Evolutionary conservation across 2,113 vertebrate species (phyloP).

Genomic region (Leptobrachium ailaonicum): DNA sequence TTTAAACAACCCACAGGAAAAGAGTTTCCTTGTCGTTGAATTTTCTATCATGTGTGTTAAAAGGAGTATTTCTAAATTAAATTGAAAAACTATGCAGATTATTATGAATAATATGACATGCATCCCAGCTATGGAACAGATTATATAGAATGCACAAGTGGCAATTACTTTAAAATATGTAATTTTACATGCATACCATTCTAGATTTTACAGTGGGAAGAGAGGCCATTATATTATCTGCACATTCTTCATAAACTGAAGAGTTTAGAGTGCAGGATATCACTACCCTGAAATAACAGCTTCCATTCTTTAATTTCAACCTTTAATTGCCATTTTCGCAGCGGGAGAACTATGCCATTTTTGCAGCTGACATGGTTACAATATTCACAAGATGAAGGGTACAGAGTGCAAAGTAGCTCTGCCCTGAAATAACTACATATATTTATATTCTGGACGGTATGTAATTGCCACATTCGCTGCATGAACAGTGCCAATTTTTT

Average conservation of each 20-base stretch:
- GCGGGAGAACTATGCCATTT: not conserved
- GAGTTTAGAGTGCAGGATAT: slow-evolving; percentile 30
- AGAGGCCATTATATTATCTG: slow-evolving; percentile 12
- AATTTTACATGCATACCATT: slow-evolving; percentile 30
- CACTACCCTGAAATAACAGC: slow-evolving; percentile 9
- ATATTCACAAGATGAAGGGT: slow-evolving; percentile 9
- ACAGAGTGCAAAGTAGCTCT: slow-evolving; percentile 10
- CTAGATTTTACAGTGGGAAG: slow-evolving; percentile 12
- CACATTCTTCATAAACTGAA: slow-evolving; percentile 20
- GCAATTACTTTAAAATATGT: slow-evolving; percentile 36
- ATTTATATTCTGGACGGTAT: slow-evolving; percentile 16
- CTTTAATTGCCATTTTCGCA: slow-evolving; percentile 14
- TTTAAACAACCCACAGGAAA: too few species aligned
- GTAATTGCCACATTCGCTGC: slow-evolving; percentile 19
- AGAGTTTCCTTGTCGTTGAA: too few species aligned
- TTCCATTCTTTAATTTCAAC: slow-evolving; percentile 16
- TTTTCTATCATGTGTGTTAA: too few species aligned
- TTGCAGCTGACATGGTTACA: not conserved
- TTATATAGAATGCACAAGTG: slow-evolving; percentile 17
- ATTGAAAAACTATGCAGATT: slow-evolving; percentile 6
- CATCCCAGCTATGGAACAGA: slow-evolving; percentile 1
- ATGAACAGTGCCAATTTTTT: slow-evolving; percentile 17
- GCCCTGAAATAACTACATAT: slow-evolving; percentile 19
- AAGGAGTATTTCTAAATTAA: slow-evolving; percentile 2
- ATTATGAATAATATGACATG: not conserved